Evolutionary conservation across 2,888 invertebrate genomes (phyloP), one percentile per base, ranked within the genome.

Genomic region (Agonopterix arenella): DNA sequence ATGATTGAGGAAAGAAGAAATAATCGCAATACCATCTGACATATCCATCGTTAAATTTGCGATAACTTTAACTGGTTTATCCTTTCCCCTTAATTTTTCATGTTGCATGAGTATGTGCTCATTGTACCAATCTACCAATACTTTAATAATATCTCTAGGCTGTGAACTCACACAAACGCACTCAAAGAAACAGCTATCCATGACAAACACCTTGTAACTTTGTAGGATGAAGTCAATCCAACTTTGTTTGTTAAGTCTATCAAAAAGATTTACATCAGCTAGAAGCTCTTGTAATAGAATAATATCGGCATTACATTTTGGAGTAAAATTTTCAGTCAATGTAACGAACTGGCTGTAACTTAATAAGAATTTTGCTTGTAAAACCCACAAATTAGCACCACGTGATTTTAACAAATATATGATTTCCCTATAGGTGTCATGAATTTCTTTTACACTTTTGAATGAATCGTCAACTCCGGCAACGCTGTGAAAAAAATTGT

Each of bases 191-290:
- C 90, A 83, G 58, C 86, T 80, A 10, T 81, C 81, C 62, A 92
- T 72, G 5, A 91, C 72, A 44, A 92, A 89, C 16, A 89, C 84
- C 73, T 92, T 92, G 61, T 91, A 92, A 44, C 89, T 90, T 72
- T 92, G 92, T 49, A 93, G 68, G 59, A 92, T 80, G 38, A 93
- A 74, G 64, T 93, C 93, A 11, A 93, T 60, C 93, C 93, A 93
- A 54, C 84, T 83, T 66, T 88, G 89, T 62, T 86, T 89, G 55
- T 73, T 82, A 40, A 88, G 61, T 58, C 86, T 76, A 28, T 78
- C 57, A 57, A 72, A 89, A 52, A 84, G 65, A 18, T 56, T 53
- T 2, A 57, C 48, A 56, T 88, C 71, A 10, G 55, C 57, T 51
- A 77, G 48, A 5, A 88, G 68, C 58, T 80, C 68, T 59, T 67